Evolutionary conservation across 2,113 vertebrate genomes (phyloP), one percentile per base, ranked within the genome.

Genomic region (Lophura nycthemera): DNA sequence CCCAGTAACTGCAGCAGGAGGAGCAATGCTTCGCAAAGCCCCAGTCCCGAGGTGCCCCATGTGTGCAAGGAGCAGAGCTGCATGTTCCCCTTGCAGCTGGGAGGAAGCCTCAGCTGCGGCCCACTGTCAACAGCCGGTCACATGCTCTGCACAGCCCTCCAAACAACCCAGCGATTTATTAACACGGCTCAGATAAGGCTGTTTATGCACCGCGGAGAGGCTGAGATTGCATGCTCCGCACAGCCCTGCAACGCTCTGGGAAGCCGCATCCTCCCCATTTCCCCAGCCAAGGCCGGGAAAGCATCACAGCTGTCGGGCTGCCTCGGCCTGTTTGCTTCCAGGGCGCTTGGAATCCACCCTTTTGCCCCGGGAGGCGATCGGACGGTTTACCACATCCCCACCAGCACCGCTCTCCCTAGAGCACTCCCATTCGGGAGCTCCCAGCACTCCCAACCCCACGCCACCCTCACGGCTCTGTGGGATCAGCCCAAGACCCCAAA

Each of bases 91-190:
- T 80, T 73, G 56, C 88, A 91, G 88, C 92, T 94, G 88, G 90
- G 90, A 88, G 82, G n/a, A 92, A 2, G 48, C 64, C 82, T 87
- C 73, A 64, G 89, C 75, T 76, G 66, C 72, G 89, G 91, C 79
- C 93, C 88, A 34, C 85, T 83, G 85, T 73, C 89, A 91, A 11
- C 81, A 89, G 93, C 7, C 25, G 6, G 42, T 96, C 94, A 96
- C 95, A 89, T 92, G 92, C 78, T 85, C 64, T 6, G 36, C 9
- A 4, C 75, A 83, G 91, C 72, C 87, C 69, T 91, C 60, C 89
- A 83, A 88, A 93, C 94, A 92, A 93, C 81, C 11, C 48, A 42
- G 92, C 82, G 13, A 88, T 95, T 94, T 59, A 95, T 92, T 72
- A 96, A 85, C 89, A 18, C 8, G 42, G 75, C 74, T 64, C 56